Evolutionary conservation across 2,888 invertebrate species (phyloP), one percentile per base, ranked within the genome.

Genomic region (Chorisops tibialis): DNA sequence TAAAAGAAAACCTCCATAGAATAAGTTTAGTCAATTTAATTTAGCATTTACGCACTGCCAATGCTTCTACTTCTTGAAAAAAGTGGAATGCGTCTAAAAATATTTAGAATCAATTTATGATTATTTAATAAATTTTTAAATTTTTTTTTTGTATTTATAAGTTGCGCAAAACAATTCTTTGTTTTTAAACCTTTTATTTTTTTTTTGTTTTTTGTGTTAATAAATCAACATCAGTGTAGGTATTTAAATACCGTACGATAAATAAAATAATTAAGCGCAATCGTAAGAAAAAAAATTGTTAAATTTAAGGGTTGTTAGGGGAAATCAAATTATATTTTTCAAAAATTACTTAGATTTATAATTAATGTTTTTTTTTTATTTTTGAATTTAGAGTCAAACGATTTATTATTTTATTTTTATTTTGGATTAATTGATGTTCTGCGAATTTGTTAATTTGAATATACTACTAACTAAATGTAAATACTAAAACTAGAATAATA

Each of bases 21-120:
- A 30, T 56, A 56, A 56, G 56, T 12, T 30, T 45, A 56, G 56
- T 56, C 56, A 56, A 11, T 22, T 43, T 18, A 45, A 56, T 18
- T 56, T 56, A 56, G 56, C 56, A 56, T 56, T 43, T 56, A 56
- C 45, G 43, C 56, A 56, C 56, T 56, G 56, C 56, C 56, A 56
- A 56, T 56, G 43, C n/a, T 56, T 24, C 43, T 30, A 30, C 43
- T 39, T 6, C 56, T 56, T 24, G 9, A 43, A 41, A 22, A 12
- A 24, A 43, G 56, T 18, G 43, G 45, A 11, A 21, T 30, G 43
- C n/a, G n/a, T 45, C 30, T 43, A 56, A 56, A 43, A 24, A 24
- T 56, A 56, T 30, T 56, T 56, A 43, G 43, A n/a, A n/a, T n/a
- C n/a, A n/a, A 54, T 41, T 41, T 39, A 11, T 56, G 43, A 16